These are phyloP conservation scores for Agrypnia vestita DNA, from an alignment of 1,140 invertebrate species.

Conservation along the genomic window DNA sequence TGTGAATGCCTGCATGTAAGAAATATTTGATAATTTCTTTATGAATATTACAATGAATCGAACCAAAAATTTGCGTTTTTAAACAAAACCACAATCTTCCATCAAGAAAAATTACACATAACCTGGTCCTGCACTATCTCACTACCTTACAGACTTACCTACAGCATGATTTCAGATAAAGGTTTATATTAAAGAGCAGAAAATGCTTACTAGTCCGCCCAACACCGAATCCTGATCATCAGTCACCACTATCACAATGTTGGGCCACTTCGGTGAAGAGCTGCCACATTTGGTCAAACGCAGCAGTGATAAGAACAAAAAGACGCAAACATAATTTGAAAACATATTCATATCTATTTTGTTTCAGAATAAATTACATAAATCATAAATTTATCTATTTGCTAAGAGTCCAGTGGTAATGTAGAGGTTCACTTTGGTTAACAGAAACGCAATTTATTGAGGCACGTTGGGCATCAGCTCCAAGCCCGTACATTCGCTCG, in stretches of 20 bases:
- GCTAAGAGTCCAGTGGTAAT: conserved; percentile 18
- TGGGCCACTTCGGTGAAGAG: conserved; percentile 69
- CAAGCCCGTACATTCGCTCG: conserved; percentile 78
- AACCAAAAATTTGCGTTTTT: too few relatives aligned
- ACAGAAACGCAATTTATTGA: conserved; percentile 62
- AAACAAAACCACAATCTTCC: too few relatives aligned
- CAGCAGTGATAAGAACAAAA: conserved; percentile 35
- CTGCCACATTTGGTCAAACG: conserved; percentile 14
- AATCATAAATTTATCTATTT: conserved; percentile 12
- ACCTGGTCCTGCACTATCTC: too few relatives aligned
- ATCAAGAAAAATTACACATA: too few relatives aligned
- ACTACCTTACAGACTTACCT: too few relatives aligned
- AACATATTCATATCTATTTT: conserved; percentile 43
- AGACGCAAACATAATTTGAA: conserved; percentile 30
- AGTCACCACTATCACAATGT: conserved; percentile 87
- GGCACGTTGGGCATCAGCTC: conserved; percentile 76
- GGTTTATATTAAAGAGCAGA: conserved; percentile 10
- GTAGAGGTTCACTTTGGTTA: conserved; percentile 11
- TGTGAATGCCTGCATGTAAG: too few relatives aligned
- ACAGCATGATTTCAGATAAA: not conserved
- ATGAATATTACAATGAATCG: too few relatives aligned
- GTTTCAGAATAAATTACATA: conserved; percentile 18
- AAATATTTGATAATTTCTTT: too few relatives aligned
- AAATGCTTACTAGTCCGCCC: conserved; percentile 81
- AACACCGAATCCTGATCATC: conserved; percentile 90